Evolutionary conservation across 2,797 vertebrate genomes (phyloP), one percentile per base, ranked within the genome.

Genomic region (Mastacembelus armatus): DNA sequence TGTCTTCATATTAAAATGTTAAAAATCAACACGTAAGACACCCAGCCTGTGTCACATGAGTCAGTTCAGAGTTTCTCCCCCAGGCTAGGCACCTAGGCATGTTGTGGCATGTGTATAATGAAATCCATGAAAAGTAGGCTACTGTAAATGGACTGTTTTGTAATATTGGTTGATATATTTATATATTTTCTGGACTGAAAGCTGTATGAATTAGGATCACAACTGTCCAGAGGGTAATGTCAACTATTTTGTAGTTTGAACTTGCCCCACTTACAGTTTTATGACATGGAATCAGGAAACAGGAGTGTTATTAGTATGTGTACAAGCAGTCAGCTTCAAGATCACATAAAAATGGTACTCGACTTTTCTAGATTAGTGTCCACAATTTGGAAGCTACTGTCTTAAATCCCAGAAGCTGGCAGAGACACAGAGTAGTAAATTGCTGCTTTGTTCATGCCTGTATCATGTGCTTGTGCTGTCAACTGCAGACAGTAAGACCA

Each of bases 391-490:
- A 55, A 48, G 51, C 32, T 33, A 19, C 38, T 24, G 11, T 61
- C 18, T 69, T 30, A 39, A 58, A 7, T 32, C 32, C 56, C 8
- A 40, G 18, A 60, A 21, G 38, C 35, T 42, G 9, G 6, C 42
- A 2, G 21, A 38, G n/a, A 5, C 43, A 38, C 21, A 4, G 14
- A 32, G 26, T 54, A 45, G 66, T 49, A 47, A 73, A 36, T 24
- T 48, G 44, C 27, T 33, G 60, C 40, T 58, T 57, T 61, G 43
- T 52, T 49, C 18, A 18, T 67, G 47, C 0, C 10, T 10, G 2
- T 16, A 52, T 83, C 75, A 69, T 76, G 75, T 75, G 75, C 45
- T 57, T 58, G 40, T 2, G 26, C 50, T 62, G 45, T 68, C 50
- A 8, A 14, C 57, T 54, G 57, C 50, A 61, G 49, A 69, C 43